Base-by-base conservation (phyloP, 92 coral and sea anemone genomes). In the Epizoanthus stellaris region DNA sequence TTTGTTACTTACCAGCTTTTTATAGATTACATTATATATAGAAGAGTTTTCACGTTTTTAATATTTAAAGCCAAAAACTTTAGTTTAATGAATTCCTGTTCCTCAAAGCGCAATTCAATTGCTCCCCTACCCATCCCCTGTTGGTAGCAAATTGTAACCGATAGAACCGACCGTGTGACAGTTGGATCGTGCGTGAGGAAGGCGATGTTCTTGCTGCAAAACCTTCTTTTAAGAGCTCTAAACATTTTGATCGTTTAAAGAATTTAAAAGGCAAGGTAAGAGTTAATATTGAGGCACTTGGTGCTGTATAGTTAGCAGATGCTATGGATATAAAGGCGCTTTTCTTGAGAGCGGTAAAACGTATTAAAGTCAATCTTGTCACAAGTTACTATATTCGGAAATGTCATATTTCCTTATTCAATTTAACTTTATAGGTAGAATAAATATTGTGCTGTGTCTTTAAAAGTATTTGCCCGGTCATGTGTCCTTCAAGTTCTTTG, bases 391-490 rank as follows among this genome's bases (percentile, higher is more conserved):
- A 21, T 64, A 64, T 64, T 19, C 73, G 40, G 49, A 67, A 25
- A 39, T 68, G 10, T 68, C n/a, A 34, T 25, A 38, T 72, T 72
- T 72, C 77, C 16, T 72, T 72, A 42, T 72, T 34, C 77, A 14
- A 20, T 47, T 72, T 72, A 42, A 47, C 42, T 72, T n/a, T n/a
- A n/a, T 11, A 34, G 9, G 47, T 72, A 72, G 59, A 43, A 72
- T 13, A 72, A 72, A 72, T 72, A 72, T 72, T 47, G 57, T 49
- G 13, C 59, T 57, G 21, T 36, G 25, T 71, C 57, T 71, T n/a
- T 71, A 71, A 17, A 3, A 71, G 47, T 45, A 71, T 45, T 43
- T 71, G 76, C 57, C 76, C 72, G 45, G 77, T 47, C 59, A 43
- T 43, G 25, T 39, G 10, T 40, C 56, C 49, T 71, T 43, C n/a